Evolutionary conservation across 2,888 invertebrate species (phyloP).

Genomic region (Rhamnusium bicolor): DNA sequence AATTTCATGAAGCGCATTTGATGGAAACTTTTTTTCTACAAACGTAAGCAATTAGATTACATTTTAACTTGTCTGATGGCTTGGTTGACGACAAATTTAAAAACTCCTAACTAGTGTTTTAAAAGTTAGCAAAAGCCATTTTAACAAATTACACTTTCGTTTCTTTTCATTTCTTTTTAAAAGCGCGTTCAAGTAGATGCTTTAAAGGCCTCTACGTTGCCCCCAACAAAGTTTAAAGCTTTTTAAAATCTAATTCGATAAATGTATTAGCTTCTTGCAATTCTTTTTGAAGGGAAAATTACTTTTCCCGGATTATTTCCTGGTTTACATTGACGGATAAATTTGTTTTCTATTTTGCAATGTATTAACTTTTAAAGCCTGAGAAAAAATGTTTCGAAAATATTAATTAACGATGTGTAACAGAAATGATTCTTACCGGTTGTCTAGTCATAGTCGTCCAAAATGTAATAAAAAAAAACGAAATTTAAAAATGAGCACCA

Average conservation of each 20-base stretch:
- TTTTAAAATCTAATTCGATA: constrained; percentile 64
- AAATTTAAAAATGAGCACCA: no score
- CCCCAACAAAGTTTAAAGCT: constrained; percentile 65
- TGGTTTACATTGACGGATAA: constrained; percentile 22
- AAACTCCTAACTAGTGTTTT: constrained; percentile 71
- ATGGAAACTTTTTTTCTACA: constrained; percentile 55
- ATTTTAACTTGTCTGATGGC: constrained; percentile 61
- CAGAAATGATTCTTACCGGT: no score
- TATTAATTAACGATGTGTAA: neutral
- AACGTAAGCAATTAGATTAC: constrained; percentile 65
- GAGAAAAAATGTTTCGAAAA: neutral
- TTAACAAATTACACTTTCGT: constrained; percentile 71
- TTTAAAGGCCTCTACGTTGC: constrained; percentile 57
- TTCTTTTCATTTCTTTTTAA: constrained; percentile 69
- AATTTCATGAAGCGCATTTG: constrained; percentile 19
- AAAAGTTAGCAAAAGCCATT: constrained; percentile 70
- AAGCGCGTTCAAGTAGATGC: constrained; percentile 65
- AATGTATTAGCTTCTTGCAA: constrained; percentile 58
- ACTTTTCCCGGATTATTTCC: constrained; percentile 50
- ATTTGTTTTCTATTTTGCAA: constrained; percentile 23
- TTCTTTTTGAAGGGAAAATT: constrained; percentile 53
- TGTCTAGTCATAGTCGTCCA: no score
- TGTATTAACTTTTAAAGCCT: neutral
- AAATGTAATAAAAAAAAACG: no score
- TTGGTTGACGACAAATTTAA: constrained; percentile 68